Evolutionary conservation across 1,140 invertebrate species (phyloP), one percentile per base, ranked within the genome.

Genomic region (Anastatus disparis): DNA sequence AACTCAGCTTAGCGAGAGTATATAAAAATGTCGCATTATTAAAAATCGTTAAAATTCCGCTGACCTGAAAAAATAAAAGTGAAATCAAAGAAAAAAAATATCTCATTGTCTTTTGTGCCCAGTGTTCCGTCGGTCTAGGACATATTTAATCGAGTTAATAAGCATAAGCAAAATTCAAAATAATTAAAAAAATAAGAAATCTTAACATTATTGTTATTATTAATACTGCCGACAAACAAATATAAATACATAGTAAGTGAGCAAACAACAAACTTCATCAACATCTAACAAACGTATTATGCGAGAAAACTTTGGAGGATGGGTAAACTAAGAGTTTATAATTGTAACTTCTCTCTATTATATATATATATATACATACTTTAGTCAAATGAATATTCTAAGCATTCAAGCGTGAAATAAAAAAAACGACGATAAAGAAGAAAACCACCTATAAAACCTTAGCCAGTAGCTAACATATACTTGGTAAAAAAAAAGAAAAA

Each of bases 251-350:
- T 46, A 26, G 61, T 17, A 20, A 22, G 64, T 53, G 53, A n/a
- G 55, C 42, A 42, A 68, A 68, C 55, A 59, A 68, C 53, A 42
- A 59, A 68, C 53, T 50, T 68, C 65, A 68, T 68, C 65, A 68
- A 27, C 65, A 58, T 55, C 27, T n/a, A n/a, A 44, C 65, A 52
- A 59, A 53, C 56, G 66, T 69, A 69, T 61, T 69, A 69, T 53
- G 66, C 56, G 66, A 52, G 56, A 69, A 61, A 69, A 69, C 61
- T 53, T 61, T 53, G 66, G 61, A 56, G 61, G 66, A 46, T 69
- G 66, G 66, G n/a, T n/a, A n/a, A n/a, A n/a, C n/a, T n/a, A 53
- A 46, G 56, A 69, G 66, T 69, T 69, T 69, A 69, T 69, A 69
- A 69, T 69, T 61, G 66, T 61, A 69, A 52, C 56, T 29, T 35